Percentiles rank a stretch among this genome's conserved stretches.
Evolutionary conservation across 1,140 invertebrate species (phyloP).

Genomic region (Danaus plexippus): DNA sequence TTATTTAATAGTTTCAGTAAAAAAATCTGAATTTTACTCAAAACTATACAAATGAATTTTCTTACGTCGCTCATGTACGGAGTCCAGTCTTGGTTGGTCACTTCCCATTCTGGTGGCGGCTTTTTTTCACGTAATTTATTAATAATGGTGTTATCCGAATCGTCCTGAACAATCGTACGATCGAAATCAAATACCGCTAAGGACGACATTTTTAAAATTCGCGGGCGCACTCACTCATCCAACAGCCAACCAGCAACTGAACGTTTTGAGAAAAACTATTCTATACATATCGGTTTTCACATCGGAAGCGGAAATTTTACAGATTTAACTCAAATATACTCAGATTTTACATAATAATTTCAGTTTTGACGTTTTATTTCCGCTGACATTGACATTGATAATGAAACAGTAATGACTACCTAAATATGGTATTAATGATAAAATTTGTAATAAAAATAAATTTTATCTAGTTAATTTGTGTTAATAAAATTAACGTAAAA

Average conservation of each 20-base stretch:
- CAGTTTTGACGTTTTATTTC: slow-evolving; percentile 10
- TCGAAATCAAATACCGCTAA: slow-evolving; percentile 65
- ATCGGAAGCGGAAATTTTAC: not conserved
- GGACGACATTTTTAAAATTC: slow-evolving; percentile 35
- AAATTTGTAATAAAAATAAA: too few species aligned
- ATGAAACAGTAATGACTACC: too few species aligned
- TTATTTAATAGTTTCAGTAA: slow-evolving; percentile 1
- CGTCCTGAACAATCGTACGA: slow-evolving; percentile 56
- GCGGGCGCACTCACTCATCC: slow-evolving; percentile 23
- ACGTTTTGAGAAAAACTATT: not conserved
- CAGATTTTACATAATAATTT: slow-evolving; percentile 10
- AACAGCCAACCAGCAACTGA: too few species aligned
- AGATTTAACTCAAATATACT: not conserved
- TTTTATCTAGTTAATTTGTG: too few species aligned
- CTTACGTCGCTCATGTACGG: slow-evolving; percentile 65
- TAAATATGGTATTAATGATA: too few species aligned
- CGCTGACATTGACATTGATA: slow-evolving; percentile 3
- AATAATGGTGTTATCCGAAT: slow-evolving; percentile 61
- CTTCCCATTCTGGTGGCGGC: slow-evolving; percentile 58
- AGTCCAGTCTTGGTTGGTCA: slow-evolving; percentile 49
- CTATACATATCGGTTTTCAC: not conserved
- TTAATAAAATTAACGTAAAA: too few species aligned
- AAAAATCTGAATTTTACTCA: not conserved
- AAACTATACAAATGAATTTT: not conserved
- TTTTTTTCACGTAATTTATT: slow-evolving; percentile 50